Base-by-base conservation (phyloP, 2,113 vertebrate species). In the Poeciliopsis prolifica region DNA sequence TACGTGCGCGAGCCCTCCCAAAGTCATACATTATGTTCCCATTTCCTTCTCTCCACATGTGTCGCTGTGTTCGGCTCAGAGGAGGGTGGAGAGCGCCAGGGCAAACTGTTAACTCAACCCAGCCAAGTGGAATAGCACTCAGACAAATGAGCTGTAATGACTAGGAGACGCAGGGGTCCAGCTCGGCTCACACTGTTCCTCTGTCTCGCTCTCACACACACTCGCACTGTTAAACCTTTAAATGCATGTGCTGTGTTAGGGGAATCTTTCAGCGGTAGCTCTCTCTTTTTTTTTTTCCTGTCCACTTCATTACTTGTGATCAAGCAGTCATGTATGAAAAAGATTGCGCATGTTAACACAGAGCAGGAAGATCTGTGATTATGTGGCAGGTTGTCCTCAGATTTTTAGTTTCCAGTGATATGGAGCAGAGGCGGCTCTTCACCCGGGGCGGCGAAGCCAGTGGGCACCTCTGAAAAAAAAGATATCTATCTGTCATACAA, bases 141-240 rank as follows among this genome's bases (percentile, higher is more conserved):
- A 93, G 90, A 91, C 91, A 92, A 93, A 93, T 92, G 88, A 91
- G 88, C 90, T 88, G 80, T 90, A 92, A 93, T 91, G 90, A 90
- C 77, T 78, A 66, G 73, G 80, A 87, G 87, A 90, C 75, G 44
- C 85, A 82, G 90, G 86, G 88, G 86, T 86, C 85, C 85, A 61
- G 75, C 89, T 71, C 65, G 1, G 48, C 88, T 87, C 88, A 72
- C 77, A 78, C 82, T 82, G 77, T 78, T 84, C 70, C 86, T 80
- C 81, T 77, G 69, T 80, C 81, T 80, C 48, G 5, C 74, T 64
- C 68, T 9, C 74, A 65, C 70, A 76, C 70, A 76, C 71, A 65
- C 79, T 58, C 48, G 44, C 69, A 68, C 40, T 72, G 73, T 78
- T 81, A 73, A 78, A 82, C 37, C 68, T 80, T 80, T 76, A 82